Percentiles rank a stretch among this genome's conserved stretches.
Evolutionary conservation across 2,113 vertebrate species (phyloP).

Genomic region (Orthonyx spaldingii): DNA sequence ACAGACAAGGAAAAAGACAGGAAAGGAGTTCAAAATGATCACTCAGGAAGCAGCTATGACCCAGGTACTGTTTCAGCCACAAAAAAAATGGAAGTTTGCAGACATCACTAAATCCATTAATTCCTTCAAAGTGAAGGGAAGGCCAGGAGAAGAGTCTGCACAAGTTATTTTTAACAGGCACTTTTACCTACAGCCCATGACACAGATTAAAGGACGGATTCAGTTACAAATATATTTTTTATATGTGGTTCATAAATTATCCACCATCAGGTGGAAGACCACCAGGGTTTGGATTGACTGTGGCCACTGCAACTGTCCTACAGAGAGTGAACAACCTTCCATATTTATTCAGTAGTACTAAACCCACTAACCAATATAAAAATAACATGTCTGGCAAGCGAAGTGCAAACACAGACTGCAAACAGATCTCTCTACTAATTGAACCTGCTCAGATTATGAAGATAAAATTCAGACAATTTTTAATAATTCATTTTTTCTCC

Average conservation of each 20-base stretch:
- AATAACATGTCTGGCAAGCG: neutral
- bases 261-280: neutral
- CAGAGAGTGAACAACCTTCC: neutral
- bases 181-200: neutral
- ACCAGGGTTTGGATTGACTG: neutral
- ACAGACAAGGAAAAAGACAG: neutral
- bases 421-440: neutral
- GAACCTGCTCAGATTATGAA: neutral
- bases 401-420: neutral
- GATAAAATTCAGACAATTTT: neutral
- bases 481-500: neutral
- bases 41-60: neutral
- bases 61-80: neutral
- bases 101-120: neutral
- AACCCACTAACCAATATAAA: neutral
- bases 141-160: neutral
- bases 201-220: neutral
- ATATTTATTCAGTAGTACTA: neutral
- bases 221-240: neutral
- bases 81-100: neutral
- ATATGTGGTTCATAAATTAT: neutral
- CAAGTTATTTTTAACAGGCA: neutral
- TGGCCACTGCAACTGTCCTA: neutral
- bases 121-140: neutral
- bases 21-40: neutral